phyloP scores from a whole-genome alignment of 2,797 vertebrate species.

The Eulemur mongoz region DNA sequence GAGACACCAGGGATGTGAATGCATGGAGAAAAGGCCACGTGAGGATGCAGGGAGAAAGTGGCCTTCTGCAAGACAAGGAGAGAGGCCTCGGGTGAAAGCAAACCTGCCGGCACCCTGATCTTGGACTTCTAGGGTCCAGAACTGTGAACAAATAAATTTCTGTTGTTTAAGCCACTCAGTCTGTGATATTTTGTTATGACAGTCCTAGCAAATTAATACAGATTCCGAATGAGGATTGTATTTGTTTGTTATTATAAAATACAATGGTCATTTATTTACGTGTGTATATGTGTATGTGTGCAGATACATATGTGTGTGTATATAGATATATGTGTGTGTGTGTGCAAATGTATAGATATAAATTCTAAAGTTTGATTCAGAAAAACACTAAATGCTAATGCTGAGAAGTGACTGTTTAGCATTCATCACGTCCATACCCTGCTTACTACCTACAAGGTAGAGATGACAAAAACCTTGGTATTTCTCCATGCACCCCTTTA shows the following conservation, averaged over 20 bases:
- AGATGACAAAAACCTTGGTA: not conserved
- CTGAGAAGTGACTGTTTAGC: not conserved
- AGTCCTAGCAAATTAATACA: not conserved
- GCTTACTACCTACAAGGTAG: not conserved
- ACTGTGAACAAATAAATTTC: not conserved
- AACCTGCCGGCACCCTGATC: not conserved
- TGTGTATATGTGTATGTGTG: not conserved
- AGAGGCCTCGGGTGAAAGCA: not conserved
- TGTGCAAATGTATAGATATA: not conserved
- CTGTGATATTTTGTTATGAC: not conserved
- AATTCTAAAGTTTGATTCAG: conserved; percentile 5
- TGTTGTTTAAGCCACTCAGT: not conserved
- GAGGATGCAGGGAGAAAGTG: not conserved
- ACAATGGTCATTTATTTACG: not conserved
- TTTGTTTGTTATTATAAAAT: conserved; percentile 3
- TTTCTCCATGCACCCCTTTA: not conserved
- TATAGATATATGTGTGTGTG: too few relatives aligned
- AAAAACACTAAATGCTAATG: not conserved
- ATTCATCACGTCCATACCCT: not conserved
- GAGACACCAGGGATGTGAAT: not conserved
- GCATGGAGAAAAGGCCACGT: not conserved
- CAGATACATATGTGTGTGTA: too few relatives aligned
- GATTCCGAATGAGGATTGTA: not conserved
- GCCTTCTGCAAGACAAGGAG: not conserved
- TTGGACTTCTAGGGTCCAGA: not conserved